Percentiles rank a stretch among this genome's conserved stretches.
These are phyloP conservation scores for Punctoribates punctum DNA, from an alignment of 2,888 invertebrate species.

Conservation along the genomic window DNA sequence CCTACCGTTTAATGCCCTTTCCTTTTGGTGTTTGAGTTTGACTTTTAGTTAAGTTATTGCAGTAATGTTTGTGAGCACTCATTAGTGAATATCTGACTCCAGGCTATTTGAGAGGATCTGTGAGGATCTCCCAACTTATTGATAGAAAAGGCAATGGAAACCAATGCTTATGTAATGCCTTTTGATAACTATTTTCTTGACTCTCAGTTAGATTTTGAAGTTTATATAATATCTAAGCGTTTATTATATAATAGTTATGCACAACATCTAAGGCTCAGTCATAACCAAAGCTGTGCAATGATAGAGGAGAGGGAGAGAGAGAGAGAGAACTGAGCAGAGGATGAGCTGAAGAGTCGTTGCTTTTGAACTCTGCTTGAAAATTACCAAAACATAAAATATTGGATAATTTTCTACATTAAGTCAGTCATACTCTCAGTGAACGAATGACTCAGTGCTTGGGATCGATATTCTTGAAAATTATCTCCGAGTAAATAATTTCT, in stretches of 20 bases:
- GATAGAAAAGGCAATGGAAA: slow-evolving; percentile 26
- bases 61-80: slow-evolving; percentile 24
- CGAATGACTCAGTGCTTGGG: not conserved
- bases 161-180: not conserved
- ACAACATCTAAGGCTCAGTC: not conserved
- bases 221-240: not conserved
- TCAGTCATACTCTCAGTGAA: too few relatives aligned
- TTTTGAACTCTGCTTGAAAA: slow-evolving; percentile 7
- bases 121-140: not conserved
- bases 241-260: slow-evolving; percentile 4
- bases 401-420: not conserved
- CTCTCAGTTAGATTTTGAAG: not conserved
- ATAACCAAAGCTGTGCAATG: not conserved
- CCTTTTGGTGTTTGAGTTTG: not conserved
- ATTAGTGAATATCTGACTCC: slow-evolving; percentile 25
- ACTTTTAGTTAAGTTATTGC: slow-evolving; percentile 34
- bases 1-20: slow-evolving; percentile 26
- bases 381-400: slow-evolving; percentile 2
- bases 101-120: slow-evolving; percentile 21
- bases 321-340: not conserved
- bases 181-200: slow-evolving; percentile 9
- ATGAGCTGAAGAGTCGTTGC: slow-evolving; percentile 8
- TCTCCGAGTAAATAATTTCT: slow-evolving; percentile 14
- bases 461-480: not conserved
- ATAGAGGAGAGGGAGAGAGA: not conserved